Percentiles rank a stretch among this genome's conserved stretches.
These are phyloP conservation scores for Parus major DNA, from an alignment of 2,113 vertebrate genomes.

Conservation along the genomic window DNA sequence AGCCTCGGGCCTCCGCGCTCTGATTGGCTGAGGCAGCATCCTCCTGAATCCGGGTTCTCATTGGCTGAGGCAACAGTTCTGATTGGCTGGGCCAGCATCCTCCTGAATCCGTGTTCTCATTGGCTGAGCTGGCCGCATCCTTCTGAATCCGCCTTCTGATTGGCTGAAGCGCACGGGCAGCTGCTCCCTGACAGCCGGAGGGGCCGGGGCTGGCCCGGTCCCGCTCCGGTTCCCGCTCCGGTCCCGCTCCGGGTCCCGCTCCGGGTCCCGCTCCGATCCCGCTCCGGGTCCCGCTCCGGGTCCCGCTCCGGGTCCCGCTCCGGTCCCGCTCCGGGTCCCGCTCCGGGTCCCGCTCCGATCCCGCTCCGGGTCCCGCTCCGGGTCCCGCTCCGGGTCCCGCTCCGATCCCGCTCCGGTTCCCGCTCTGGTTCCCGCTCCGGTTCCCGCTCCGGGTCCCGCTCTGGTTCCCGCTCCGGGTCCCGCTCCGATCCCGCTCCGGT, in stretches of 20 bases:
- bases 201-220: neutral
- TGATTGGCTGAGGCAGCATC: neutral
- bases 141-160: neutral
- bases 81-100: neutral
- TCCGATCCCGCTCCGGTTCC: neutral
- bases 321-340: no score
- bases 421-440: neutral
- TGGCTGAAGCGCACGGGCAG: neutral
- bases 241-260: no score
- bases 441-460: no score
- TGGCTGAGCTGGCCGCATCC: neutral
- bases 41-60: rapidly evolving
- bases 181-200: neutral
- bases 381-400: no score
- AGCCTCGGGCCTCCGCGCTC: rapidly evolving
- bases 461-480: no score
- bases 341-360: neutral
- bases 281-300: neutral
- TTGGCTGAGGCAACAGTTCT: neutral
- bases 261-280: neutral
- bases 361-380: no score
- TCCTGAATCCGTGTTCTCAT: neutral
- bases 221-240: no score
- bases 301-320: no score
- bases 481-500: no score